Percentiles rank a stretch among this genome's conserved stretches.
phyloP scores from a whole-genome alignment of 2,888 invertebrate genomes.

The Tupiocoris notatus region DNA sequence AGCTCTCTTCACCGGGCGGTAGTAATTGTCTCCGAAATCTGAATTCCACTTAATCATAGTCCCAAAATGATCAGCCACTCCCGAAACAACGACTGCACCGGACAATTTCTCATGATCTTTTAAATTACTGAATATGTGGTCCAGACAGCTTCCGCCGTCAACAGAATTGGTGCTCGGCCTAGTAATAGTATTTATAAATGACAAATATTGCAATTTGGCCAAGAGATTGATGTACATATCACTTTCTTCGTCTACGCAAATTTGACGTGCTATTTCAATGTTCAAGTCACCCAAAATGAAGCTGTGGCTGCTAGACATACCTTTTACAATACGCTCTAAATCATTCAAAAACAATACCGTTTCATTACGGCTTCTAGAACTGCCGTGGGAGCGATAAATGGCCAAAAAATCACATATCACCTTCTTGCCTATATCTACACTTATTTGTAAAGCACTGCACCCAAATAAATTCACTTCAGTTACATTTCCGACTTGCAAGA shows the following conservation, averaged over 20 bases:
- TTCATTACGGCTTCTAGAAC: not conserved
- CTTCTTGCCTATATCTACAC: not conserved
- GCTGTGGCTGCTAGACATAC: not conserved
- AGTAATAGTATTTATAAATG: slow-evolving; percentile 1
- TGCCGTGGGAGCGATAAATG: not conserved
- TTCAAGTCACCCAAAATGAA: slow-evolving; percentile 5
- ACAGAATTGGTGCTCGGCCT: not conserved
- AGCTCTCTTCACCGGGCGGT: not conserved
- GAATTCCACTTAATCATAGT: not conserved
- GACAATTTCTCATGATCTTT: not conserved
- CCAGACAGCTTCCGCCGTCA: not conserved
- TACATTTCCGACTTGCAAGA: not conserved
- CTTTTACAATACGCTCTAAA: not conserved
- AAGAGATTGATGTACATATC: not conserved
- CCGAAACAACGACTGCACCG: no score
- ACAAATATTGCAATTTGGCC: not conserved
- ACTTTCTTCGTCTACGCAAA: not conserved
- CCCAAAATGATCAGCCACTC: not conserved
- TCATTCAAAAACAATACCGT: no score
- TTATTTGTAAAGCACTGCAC: not conserved
- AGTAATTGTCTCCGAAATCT: not conserved
- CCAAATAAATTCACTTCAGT: not conserved
- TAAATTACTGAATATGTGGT: slow-evolving; percentile 8
- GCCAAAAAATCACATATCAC: not conserved
- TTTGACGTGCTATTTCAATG: not conserved